These are phyloP conservation scores for Pachypanchax playfairii DNA, from an alignment of 2,113 vertebrate genomes.

Conservation along the genomic window DNA sequence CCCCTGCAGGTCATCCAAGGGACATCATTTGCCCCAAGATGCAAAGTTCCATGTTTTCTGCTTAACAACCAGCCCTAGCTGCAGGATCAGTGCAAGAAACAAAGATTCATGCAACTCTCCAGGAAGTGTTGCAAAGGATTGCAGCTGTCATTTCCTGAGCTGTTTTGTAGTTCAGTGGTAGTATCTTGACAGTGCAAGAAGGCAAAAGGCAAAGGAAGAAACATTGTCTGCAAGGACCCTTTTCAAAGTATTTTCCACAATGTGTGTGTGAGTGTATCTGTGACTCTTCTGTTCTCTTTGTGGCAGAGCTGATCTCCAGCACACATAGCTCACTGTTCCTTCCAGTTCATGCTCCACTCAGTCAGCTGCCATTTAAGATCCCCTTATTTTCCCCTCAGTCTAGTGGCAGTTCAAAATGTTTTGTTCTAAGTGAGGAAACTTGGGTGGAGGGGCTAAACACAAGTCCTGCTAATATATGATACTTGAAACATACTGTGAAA, in stretches of 20 bases:
- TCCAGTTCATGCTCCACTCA: conserved; percentile 49
- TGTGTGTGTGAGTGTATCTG: conserved; percentile 25
- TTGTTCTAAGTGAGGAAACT: background rate
- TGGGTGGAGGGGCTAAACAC: background rate
- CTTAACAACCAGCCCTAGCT: conserved; percentile 61
- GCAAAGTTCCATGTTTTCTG: conserved; percentile 20
- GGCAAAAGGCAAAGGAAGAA: conserved; percentile 41
- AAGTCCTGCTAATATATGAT: background rate
- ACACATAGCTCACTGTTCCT: conserved; percentile 60
- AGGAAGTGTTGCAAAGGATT: conserved; percentile 35
- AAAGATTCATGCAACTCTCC: conserved; percentile 32
- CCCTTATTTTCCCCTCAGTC: conserved; percentile 7
- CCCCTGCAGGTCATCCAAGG: conserved; percentile 31
- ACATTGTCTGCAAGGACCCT: conserved; percentile 40
- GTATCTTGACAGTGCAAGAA: conserved; percentile 54
- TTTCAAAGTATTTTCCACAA: conserved; percentile 32
- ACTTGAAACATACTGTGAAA: too few relatives aligned
- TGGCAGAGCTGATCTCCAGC: conserved; percentile 43
- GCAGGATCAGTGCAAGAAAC: conserved; percentile 29
- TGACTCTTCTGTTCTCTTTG: conserved; percentile 40
- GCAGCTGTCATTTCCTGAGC: conserved; percentile 43
- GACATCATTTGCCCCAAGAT: conserved; percentile 31
- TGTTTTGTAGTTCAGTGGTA: conserved; percentile 35
- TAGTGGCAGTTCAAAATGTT: background rate
- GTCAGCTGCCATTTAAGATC: conserved; percentile 47